Percentiles rank a stretch among this genome's conserved stretches.
Evolutionary conservation across 2,113 vertebrate species (phyloP).

Genomic region (Equus przewalskii): DNA sequence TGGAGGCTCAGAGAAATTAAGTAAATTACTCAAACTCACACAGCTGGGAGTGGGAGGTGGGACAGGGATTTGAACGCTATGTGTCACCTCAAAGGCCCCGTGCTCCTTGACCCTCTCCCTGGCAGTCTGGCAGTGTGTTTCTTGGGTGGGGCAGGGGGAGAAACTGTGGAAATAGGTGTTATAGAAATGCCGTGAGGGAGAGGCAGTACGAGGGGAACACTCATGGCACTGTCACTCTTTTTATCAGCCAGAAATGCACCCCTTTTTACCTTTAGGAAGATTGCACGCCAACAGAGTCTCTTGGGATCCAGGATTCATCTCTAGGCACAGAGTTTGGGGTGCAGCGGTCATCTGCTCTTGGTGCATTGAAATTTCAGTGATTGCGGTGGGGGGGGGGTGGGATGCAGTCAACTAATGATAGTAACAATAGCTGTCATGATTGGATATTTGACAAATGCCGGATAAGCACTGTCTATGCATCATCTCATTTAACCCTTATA

Average conservation of each 20-base stretch:
- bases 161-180: neutral
- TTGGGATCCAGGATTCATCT: neutral
- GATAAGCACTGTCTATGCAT: neutral
- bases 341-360: neutral
- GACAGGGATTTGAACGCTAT: neutral
- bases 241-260: neutral
- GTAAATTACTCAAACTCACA: neutral
- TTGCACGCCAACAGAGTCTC: neutral
- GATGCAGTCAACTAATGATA: neutral
- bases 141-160: neutral
- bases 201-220: accelerated
- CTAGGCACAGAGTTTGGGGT: neutral
- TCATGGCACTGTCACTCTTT: neutral
- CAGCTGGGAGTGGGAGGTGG: neutral
- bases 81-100: neutral
- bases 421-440: neutral
- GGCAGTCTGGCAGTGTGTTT: neutral
- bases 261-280: neutral
- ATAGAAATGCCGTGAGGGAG: neutral
- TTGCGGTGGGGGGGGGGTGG: neutral
- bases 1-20: neutral
- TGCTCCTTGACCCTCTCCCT: neutral
- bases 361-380: neutral
- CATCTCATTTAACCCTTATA: constrained; percentile 8
- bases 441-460: neutral